Evolutionary conservation across 2,113 vertebrate species (phyloP), one percentile per base, ranked within the genome.

Genomic region (Alectura lathami): DNA sequence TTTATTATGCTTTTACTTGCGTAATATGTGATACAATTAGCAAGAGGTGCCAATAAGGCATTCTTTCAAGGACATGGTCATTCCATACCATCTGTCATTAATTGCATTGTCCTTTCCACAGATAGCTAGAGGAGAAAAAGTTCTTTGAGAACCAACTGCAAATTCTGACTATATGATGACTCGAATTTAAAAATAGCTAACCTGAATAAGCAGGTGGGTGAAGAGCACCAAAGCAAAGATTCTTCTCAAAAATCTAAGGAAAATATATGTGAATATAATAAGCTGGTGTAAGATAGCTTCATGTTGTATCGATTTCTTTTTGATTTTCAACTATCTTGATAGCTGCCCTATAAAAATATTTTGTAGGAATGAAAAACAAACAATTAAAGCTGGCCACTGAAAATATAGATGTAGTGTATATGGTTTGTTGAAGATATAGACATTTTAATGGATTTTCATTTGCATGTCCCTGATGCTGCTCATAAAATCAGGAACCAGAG

Each of bases 1-100:
- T 99, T 99, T 99, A 99, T 99, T 98, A 99, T 98, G 99, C 99
- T 99, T 99, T 99, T 99, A 99, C 98, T 98, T 98, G 98, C 96
- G 97, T 98, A 99, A 98, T 99, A 98, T 98, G 98, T 98, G 98
- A 99, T 99, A 98, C 98, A 99, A 99, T 99, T 99, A 99, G 98
- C 97, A 96, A 96, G 97, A 98, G 98, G 98, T 99, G 98, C 98
- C 99, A 99, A 99, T 98, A 98, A 98, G 98, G 95, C 97, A 81
- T 97, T 98, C 96, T 98, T 96, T 98, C 98, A 99, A 99, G 99
- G 98, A 99, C 98, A 40, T 98, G 98, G 98, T 98, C 98, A 98
- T 98, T 98, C 98, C 94, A 48, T 98, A 98, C 98, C 98, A 98
- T 99, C 98, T 99, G 98, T 99, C 99, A 99, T 99, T 99, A 99